Evolutionary conservation across 2,888 invertebrate genomes (phyloP).

Genomic region (Tipula helvola): DNA sequence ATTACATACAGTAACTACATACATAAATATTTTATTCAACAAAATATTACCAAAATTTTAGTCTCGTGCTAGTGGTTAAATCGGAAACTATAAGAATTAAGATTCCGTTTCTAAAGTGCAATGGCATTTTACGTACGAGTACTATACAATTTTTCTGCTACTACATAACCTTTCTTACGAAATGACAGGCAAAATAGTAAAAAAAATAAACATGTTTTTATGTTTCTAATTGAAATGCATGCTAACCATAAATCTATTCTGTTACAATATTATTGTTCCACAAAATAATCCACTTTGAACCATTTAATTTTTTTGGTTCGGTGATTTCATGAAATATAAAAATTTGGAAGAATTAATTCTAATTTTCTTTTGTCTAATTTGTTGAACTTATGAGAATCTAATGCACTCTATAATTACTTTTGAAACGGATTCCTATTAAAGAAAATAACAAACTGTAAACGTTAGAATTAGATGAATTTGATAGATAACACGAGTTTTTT

Average conservation of each 20-base stretch:
- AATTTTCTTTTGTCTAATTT: slow-evolving; percentile 4
- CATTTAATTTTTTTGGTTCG: neutral
- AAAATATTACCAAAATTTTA: neutral
- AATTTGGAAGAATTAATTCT: neutral
- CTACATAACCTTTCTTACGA: neutral
- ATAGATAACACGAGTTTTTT: neutral
- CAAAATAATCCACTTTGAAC: neutral
- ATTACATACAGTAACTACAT: neutral
- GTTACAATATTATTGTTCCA: neutral
- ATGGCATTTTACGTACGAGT: too few relatives aligned
- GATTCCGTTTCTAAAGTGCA: neutral
- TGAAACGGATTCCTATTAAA: neutral
- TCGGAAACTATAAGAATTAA: neutral
- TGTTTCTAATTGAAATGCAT: neutral
- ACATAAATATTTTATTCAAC: neutral
- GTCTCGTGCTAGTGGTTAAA: neutral
- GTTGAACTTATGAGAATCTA: neutral
- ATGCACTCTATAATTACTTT: neutral
- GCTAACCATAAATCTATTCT: neutral
- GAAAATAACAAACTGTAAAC: neutral
- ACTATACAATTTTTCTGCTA: neutral
- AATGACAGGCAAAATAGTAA: neutral
- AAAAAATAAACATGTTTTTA: neutral
- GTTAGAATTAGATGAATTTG: neutral
- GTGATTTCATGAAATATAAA: neutral